Base-by-base conservation (phyloP, 2,797 vertebrate species). In the Malacoraja senta region DNA sequence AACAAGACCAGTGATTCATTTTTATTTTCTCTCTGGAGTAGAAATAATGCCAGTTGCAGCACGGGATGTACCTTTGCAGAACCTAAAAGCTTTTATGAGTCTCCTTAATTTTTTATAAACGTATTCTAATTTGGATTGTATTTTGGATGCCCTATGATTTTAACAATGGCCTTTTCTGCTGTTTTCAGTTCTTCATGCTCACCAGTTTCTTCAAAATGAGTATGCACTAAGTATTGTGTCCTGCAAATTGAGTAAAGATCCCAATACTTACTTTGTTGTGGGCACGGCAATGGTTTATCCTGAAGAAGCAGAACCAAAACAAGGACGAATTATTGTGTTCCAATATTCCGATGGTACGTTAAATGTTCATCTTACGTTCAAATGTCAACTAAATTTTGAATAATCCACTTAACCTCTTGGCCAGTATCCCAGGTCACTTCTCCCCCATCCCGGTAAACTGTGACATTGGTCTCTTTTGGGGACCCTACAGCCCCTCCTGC, bases 281-380 rank as follows among this genome's bases (percentile, higher is more conserved):
- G 99, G 99, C 94, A 99, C 99, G 0, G 98, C 99, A 94, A 99
- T 99, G 99, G 99, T 99, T 24, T 99, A 99, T 95, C 99, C 99
- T 0, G 99, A 99, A 95, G 99, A 99, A 96, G 98, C 99, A 0
- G 99, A 99, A 95, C 99, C 99, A 94, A 99, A 99, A 94, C 99
- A 99, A 95, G 99, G 99, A 1, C 98, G 99, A 53, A 99, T 99
- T 21, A 97, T 99, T 0, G 98, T 99, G 95, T 99, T 99, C 96
- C 99, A 99, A 95, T 99, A 99, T 95, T 98, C 98, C 0, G 99
- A 99, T 0, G 98, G 99, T 99, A 93, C 96, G 97, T 63, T 12
- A 92, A 21, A 38, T 72, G 29, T 61, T 86, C 38, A n/a, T 26
- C 8, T 88, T 68, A 15, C 29, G 15, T 93, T 65, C 81, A 29